Evolutionary conservation across 2,888 invertebrate species (phyloP).

Genomic region (Taphrorychus bicolor): DNA sequence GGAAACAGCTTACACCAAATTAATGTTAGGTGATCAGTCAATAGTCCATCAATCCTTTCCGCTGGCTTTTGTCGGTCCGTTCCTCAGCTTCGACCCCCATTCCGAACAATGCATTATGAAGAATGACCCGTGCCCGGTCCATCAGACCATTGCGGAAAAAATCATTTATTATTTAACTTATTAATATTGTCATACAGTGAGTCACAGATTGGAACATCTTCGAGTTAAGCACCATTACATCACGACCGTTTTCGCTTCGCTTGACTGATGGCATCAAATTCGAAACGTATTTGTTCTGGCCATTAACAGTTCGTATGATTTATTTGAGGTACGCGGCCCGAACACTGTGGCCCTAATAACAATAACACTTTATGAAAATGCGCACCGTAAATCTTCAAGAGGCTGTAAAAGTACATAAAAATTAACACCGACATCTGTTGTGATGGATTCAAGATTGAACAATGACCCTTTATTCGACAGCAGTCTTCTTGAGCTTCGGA

Average conservation of each 20-base stretch:
- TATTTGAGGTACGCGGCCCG: conserved; percentile 16
- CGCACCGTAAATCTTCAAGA: neutral
- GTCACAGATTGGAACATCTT: conserved; percentile 35
- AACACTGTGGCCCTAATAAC: conserved; percentile 11
- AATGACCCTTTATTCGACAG: neutral
- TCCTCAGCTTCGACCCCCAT: neutral
- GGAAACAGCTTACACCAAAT: neutral
- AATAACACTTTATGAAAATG: neutral
- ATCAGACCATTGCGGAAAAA: conserved; percentile 26
- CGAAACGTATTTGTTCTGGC: conserved; percentile 35
- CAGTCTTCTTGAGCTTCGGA: no score
- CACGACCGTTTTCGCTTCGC: conserved; percentile 31
- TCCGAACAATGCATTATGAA: neutral
- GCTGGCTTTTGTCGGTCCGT: neutral
- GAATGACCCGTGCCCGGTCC: conserved; percentile 14
- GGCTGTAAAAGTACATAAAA: neutral
- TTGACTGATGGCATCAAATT: conserved; percentile 39
- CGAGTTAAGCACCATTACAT: conserved; percentile 31
- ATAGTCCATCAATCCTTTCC: neutral
- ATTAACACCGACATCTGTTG: neutral
- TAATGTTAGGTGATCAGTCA: neutral
- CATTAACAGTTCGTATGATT: conserved; percentile 30
- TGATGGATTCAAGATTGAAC: neutral
- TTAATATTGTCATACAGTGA: conserved; percentile 37
- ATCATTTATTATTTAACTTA: conserved; percentile 35